Evolutionary conservation across 2,888 invertebrate species (phyloP).

Genomic region (Empis livida): DNA sequence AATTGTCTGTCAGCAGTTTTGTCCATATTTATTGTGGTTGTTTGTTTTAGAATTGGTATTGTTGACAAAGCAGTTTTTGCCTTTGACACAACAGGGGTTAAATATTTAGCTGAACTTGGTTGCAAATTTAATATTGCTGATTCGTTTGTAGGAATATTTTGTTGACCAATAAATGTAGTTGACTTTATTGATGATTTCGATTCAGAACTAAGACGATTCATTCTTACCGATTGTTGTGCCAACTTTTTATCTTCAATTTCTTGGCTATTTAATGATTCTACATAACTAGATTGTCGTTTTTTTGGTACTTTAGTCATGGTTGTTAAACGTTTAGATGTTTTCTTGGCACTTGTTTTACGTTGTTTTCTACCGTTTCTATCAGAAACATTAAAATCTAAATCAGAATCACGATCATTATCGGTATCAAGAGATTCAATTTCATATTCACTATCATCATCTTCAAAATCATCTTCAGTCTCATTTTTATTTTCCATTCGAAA

Average conservation of each 20-base stretch:
- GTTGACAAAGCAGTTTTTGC: neutral
- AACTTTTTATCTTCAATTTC: neutral
- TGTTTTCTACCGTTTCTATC: constrained; percentile 31
- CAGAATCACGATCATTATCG: constrained; percentile 44
- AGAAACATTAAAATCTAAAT: constrained; percentile 49
- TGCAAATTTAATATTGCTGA: too few species aligned
- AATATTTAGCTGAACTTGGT: too few species aligned
- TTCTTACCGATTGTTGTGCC: neutral
- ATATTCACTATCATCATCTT: constrained; percentile 40
- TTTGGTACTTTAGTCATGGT: neutral
- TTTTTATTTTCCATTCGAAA: constrained; percentile 10
- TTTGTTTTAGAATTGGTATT: neutral
- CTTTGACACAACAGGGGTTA: neutral
- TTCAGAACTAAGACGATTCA: neutral
- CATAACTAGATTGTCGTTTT: neutral
- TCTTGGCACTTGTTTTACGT: constrained; percentile 16
- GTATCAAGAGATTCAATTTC: constrained; percentile 32
- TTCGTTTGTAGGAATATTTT: neutral
- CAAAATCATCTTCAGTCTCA: constrained; percentile 19
- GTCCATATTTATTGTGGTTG: neutral
- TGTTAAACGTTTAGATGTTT: neutral
- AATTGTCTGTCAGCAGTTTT: neutral
- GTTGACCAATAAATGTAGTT: neutral
- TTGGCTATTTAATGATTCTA: too few species aligned
- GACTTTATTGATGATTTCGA: neutral